Evolutionary conservation across 2,888 invertebrate species (phyloP).

Genomic region (Epinotia nisella): DNA sequence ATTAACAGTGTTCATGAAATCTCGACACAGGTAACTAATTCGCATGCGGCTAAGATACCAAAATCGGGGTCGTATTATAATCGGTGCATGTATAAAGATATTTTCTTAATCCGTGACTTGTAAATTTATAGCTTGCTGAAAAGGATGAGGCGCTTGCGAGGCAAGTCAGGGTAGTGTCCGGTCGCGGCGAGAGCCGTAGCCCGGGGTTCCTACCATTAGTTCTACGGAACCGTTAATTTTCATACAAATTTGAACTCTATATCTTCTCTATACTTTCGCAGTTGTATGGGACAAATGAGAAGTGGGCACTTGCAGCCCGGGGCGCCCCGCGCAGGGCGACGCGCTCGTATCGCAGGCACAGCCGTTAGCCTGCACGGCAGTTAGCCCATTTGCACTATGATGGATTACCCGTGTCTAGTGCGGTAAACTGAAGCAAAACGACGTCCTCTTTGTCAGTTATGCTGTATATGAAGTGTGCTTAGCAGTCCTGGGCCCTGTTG

Average conservation of each 20-base stretch:
- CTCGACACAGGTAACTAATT: slow-evolving; percentile 22
- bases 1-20: slow-evolving; percentile 44
- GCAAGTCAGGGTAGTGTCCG: slow-evolving; percentile 2
- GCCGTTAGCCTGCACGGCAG: slow-evolving; percentile 49
- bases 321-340: slow-evolving; percentile 20
- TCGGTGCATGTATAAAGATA: slow-evolving; percentile 26
- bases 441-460: slow-evolving; percentile 28
- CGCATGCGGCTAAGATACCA: slow-evolving; percentile 24
- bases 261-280: slow-evolving; percentile 2
- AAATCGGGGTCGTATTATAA: slow-evolving; percentile 40
- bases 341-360: slow-evolving; percentile 12
- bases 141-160: background rate
- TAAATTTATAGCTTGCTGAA: background rate
- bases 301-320: background rate
- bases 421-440: slow-evolving; percentile 58
- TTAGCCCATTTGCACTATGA: slow-evolving; percentile 61
- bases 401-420: slow-evolving; percentile 65
- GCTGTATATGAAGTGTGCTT: slow-evolving; percentile 17
- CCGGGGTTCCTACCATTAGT: slow-evolving; percentile 5
- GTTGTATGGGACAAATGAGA: slow-evolving; percentile 12
- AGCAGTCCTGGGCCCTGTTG: slow-evolving; percentile 1
- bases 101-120: slow-evolving; percentile 4
- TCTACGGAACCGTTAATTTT: slow-evolving; percentile 19
- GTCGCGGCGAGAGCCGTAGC: slow-evolving; percentile 7
- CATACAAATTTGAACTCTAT: slow-evolving; percentile 20